Percentiles rank a stretch among this genome's conserved stretches.
These are phyloP conservation scores for Anguilla marmorata DNA, from an alignment of 2,797 vertebrate genomes.

Conservation along the genomic window DNA sequence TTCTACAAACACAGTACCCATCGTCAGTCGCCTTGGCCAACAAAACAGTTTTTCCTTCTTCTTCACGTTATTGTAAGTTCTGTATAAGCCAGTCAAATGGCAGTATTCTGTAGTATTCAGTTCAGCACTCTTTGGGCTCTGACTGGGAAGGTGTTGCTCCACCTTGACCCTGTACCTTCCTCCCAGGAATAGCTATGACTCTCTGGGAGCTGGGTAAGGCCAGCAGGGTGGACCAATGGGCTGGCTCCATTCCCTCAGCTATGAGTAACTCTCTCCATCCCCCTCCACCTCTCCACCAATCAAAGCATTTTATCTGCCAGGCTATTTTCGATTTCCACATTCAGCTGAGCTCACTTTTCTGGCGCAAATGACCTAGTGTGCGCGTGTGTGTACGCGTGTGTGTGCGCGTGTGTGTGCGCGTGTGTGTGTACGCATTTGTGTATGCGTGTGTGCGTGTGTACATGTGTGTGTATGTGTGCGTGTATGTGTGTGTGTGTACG, in stretches of 20 bases:
- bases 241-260: not conserved
- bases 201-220: not conserved
- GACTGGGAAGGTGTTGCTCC: not conserved
- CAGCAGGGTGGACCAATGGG: not conserved
- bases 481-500: not conserved
- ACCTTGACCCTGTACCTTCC: slow-evolving; percentile 15
- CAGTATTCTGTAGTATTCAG: not conserved
- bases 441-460: not conserved
- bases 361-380: not conserved
- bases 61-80: not conserved
- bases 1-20: not conserved
- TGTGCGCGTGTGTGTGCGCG: not conserved
- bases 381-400: not conserved
- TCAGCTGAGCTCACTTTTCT: not conserved
- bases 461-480: not conserved
- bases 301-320: not conserved
- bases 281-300: not conserved
- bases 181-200: not conserved
- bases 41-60: not conserved
- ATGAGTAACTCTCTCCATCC: not conserved
- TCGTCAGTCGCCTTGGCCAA: not conserved
- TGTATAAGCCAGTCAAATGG: not conserved
- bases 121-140: not conserved
- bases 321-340: not conserved
- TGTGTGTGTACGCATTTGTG: not conserved